Percentiles rank a stretch among this genome's conserved stretches.
Evolutionary conservation across 2,113 vertebrate genomes (phyloP).

Genomic region (Nothoprocta pentlandii): DNA sequence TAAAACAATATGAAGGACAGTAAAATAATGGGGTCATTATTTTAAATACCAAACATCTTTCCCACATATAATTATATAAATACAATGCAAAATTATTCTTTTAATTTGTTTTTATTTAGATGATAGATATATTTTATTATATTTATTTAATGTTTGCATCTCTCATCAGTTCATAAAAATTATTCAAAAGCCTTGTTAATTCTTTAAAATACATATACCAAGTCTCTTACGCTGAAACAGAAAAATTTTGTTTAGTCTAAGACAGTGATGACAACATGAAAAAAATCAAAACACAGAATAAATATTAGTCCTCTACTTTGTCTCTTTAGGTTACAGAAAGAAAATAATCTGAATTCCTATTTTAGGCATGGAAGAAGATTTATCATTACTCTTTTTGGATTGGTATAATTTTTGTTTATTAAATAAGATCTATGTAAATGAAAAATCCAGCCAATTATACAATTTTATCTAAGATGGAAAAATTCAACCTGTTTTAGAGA

Average conservation of each 20-base stretch:
- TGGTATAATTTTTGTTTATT: not conserved
- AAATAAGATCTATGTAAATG: not conserved
- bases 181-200: not conserved
- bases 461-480: not conserved
- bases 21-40: not conserved
- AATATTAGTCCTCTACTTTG: not conserved
- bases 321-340: not conserved
- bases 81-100: not conserved
- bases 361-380: not conserved
- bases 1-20: not conserved
- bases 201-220: not conserved
- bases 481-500: not conserved
- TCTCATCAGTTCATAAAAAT: not conserved
- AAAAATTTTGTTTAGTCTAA: not conserved
- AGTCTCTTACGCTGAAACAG: not conserved
- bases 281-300: not conserved
- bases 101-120: not conserved
- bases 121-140: not conserved
- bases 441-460: not conserved
- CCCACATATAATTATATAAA: not conserved
- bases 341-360: not conserved
- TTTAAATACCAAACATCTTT: not conserved
- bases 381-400: not conserved
- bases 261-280: not conserved
- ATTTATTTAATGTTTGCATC: not conserved